Percentiles rank a stretch among this genome's conserved stretches.
Evolutionary conservation across 1,140 invertebrate species (phyloP).

Genomic region (Orchestia grillus): DNA sequence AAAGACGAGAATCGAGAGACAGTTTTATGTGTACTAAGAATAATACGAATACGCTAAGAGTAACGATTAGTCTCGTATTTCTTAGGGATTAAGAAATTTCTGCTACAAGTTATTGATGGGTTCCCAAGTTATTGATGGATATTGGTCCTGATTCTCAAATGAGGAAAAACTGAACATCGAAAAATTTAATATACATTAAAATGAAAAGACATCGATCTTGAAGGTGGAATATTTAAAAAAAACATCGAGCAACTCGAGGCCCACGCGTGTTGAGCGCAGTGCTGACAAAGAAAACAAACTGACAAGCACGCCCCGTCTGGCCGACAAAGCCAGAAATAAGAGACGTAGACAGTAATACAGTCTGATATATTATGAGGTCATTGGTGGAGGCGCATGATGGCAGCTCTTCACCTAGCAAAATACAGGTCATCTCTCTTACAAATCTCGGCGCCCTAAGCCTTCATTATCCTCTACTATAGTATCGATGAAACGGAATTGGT

Average conservation of each 20-base stretch:
- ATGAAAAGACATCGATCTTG: neutral
- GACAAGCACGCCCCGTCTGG: neutral
- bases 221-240: neutral
- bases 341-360: neutral
- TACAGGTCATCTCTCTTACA: neutral
- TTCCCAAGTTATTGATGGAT: neutral
- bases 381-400: neutral
- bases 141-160: neutral
- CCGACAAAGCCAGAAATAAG: neutral
- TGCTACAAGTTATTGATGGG: too few species aligned
- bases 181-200: neutral
- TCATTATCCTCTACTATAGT: neutral
- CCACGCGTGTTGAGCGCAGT: neutral
- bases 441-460: neutral
- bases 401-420: neutral
- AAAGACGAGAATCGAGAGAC: neutral
- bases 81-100: neutral
- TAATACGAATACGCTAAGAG: neutral
- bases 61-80: neutral
- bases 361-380: neutral
- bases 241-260: neutral
- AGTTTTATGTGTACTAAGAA: neutral
- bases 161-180: neutral
- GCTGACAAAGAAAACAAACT: constrained; percentile 36
- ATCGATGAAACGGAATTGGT: neutral